Evolutionary conservation across 1,140 invertebrate species (phyloP).

Genomic region (Hypsibius dujardini): DNA sequence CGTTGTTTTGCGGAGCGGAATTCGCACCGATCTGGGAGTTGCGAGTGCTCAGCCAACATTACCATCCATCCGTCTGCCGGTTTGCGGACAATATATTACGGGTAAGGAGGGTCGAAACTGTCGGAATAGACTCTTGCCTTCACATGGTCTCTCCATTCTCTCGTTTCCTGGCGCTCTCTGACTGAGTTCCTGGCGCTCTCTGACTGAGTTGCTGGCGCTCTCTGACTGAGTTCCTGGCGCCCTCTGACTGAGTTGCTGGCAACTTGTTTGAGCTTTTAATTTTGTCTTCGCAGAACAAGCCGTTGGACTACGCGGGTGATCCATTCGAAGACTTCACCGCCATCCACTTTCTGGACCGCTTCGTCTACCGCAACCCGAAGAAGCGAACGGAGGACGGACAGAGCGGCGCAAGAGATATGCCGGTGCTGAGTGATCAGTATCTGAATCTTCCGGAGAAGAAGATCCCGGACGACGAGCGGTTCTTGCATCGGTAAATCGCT

Average conservation of each 20-base stretch:
- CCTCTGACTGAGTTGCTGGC: background rate
- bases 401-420: constrained; percentile 41
- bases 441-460: constrained; percentile 45
- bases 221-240: background rate
- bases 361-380: constrained; percentile 91
- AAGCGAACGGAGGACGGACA: constrained; percentile 46
- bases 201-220: constrained; percentile 27
- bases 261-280: background rate
- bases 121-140: too few species aligned
- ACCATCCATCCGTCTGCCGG: constrained; percentile 71
- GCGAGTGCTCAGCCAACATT: constrained; percentile 49
- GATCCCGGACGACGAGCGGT: constrained; percentile 63
- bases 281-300: constrained; percentile 27
- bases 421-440: constrained; percentile 50
- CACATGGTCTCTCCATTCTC: too few species aligned
- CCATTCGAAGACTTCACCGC: constrained; percentile 75
- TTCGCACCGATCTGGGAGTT: constrained; percentile 53
- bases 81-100: constrained; percentile 66
- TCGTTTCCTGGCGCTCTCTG: too few species aligned
- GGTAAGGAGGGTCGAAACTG: too few species aligned
- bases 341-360: constrained; percentile 74
- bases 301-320: constrained; percentile 68
- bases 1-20: constrained; percentile 55
- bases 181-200: too few species aligned
- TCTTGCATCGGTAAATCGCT: constrained; percentile 43